These are phyloP conservation scores for Sturnira hondurensis DNA, from an alignment of 2,113 vertebrate genomes.

Conservation along the genomic window DNA sequence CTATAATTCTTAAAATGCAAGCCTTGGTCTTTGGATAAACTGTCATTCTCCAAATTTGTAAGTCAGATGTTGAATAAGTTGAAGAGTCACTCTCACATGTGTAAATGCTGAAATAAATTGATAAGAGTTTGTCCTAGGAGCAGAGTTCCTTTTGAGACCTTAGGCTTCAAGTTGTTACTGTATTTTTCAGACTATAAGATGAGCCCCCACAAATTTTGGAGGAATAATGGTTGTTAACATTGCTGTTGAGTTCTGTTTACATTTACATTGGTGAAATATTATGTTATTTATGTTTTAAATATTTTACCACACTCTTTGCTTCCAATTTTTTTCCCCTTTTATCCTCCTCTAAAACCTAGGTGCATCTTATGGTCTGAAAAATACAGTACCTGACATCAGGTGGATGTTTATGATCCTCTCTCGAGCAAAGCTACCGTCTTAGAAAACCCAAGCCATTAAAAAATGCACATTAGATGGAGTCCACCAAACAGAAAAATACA, in stretches of 20 bases:
- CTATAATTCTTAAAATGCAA: neutral
- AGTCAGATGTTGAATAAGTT: neutral
- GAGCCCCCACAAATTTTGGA: no score
- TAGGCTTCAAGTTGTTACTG: neutral
- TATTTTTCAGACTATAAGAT: no score
- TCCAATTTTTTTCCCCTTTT: no score
- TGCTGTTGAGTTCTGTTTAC: no score
- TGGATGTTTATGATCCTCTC: neutral
- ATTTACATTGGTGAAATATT: no score
- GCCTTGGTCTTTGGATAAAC: neutral
- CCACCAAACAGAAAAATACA: neutral
- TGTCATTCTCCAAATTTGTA: neutral
- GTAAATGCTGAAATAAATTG: neutral
- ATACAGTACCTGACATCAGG: neutral
- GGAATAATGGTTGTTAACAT: no score
- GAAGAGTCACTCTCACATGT: neutral
- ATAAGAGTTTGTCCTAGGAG: neutral
- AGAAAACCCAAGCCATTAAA: neutral
- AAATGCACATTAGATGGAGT: neutral
- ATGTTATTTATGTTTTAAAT: no score
- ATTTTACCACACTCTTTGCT: no score
- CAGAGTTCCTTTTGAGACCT: neutral
- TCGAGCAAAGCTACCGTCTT: neutral
- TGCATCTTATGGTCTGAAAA: no score
- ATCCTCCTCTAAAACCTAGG: no score